Base-by-base conservation (phyloP, 2,888 invertebrate species). In the Quadroppia sp. region DNA sequence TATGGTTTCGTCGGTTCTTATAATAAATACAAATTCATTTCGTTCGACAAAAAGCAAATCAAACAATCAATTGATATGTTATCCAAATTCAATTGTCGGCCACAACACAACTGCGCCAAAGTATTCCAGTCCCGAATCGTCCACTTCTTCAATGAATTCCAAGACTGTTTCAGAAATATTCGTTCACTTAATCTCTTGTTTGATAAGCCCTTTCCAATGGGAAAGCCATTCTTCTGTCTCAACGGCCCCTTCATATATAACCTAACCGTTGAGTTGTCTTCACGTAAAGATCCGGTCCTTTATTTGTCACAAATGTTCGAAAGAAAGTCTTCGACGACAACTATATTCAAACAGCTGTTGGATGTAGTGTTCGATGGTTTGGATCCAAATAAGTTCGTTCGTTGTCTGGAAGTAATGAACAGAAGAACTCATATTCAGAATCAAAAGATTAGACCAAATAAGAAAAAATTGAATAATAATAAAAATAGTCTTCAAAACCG, bases 321-420 rank as follows among this genome's bases (percentile, higher is more conserved):
- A 0, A 71, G 75, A n/a, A n/a, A 84, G 77, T 88, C 85, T 80
- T 87, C 40, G 20, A 40, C 40, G 1, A 67, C 67, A 20, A 67
- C 17, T 42, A 23, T 67, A 40, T 67, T 67, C 9, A 11, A 36
- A 20, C 36, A 23, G 6, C 32, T 67, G 3, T 67, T 67, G 23
- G 20, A 20, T 40, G 9, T 20, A 6, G 23, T 40, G 6, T 11
- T 36, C n/a, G 67, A 67, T 40, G 42, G 40, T 3, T n/a, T 7
- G n/a, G 20, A 40, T 23, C 15, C 28, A 9, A 7, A 40, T 6
- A 67, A 67, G 40, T 69, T 73, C 1, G 40, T 74, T 28, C 74
- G 74, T 32, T 45, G 70, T 45, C 50, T 74, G 13, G 70, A 74
- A 25, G 45, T 59, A n/a, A 74, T 53, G 4, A 70, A 32, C n/a